Evolutionary conservation across 2,797 vertebrate genomes (phyloP).

Genomic region (Thripadectes ignobilis): DNA sequence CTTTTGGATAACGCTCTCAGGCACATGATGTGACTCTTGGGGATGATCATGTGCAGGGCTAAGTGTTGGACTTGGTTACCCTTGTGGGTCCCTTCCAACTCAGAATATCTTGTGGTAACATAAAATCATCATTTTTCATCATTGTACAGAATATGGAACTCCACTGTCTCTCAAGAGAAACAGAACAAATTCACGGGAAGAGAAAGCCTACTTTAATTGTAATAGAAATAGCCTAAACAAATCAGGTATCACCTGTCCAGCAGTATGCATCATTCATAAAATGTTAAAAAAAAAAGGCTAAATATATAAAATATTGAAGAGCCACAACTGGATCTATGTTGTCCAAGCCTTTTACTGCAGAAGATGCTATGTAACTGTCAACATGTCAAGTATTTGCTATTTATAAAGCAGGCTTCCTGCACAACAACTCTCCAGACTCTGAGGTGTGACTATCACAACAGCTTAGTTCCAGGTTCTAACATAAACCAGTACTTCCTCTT

Average conservation of each 20-base stretch:
- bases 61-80: not conserved
- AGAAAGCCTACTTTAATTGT: not conserved
- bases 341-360: not conserved
- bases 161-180: not conserved
- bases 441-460: not conserved
- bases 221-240: not conserved
- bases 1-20: not conserved
- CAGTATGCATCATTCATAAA: not conserved
- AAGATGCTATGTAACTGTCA: not conserved
- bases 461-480: not conserved
- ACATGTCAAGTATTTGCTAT: not conserved
- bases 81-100: not conserved
- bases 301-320: not conserved
- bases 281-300: not conserved
- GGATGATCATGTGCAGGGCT: not conserved
- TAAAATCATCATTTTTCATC: not conserved
- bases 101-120: not conserved
- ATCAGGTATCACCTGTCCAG: not conserved
- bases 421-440: not conserved
- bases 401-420: not conserved
- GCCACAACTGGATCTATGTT: not conserved
- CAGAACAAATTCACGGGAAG: not conserved
- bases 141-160: not conserved
- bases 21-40: not conserved
- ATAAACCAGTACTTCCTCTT: accelerated